These are phyloP conservation scores for Craseonycteris thonglongyai DNA, from an alignment of 2,113 vertebrate genomes.

Conservation along the genomic window DNA sequence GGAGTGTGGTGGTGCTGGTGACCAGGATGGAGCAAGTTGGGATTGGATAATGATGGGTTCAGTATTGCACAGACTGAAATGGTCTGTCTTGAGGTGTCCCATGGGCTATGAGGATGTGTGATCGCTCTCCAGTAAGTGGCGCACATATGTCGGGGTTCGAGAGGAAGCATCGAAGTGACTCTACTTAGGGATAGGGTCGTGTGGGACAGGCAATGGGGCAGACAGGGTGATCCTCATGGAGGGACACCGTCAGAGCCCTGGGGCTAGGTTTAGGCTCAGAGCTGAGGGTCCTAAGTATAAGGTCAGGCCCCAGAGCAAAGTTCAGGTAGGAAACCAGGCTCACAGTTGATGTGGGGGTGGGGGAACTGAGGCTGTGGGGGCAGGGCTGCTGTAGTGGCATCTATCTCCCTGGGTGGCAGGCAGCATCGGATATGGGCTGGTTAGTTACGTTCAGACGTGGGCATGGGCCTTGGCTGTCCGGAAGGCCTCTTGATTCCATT, in stretches of 20 bases:
- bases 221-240: not conserved
- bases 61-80: not conserved
- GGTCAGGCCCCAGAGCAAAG: not conserved
- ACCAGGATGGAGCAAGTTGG: not conserved
- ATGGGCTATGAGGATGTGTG: not conserved
- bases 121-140: not conserved
- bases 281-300: not conserved
- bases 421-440: accelerated
- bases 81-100: not conserved
- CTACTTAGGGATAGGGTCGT: accelerated
- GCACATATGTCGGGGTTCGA: not conserved
- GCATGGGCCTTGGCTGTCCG: not conserved
- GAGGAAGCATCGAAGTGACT: not conserved
- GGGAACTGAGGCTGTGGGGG: too few species aligned
- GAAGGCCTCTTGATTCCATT: not conserved
- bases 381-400: not conserved
- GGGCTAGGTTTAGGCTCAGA: not conserved
- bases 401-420: not conserved
- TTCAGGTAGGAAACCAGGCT: not conserved
- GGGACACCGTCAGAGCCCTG: not conserved
- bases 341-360: not conserved
- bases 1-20: not conserved
- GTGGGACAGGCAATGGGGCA: not conserved
- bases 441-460: not conserved
- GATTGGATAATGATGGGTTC: not conserved